Base-by-base conservation (phyloP, 2,113 vertebrate species). In the Caretta caretta region DNA sequence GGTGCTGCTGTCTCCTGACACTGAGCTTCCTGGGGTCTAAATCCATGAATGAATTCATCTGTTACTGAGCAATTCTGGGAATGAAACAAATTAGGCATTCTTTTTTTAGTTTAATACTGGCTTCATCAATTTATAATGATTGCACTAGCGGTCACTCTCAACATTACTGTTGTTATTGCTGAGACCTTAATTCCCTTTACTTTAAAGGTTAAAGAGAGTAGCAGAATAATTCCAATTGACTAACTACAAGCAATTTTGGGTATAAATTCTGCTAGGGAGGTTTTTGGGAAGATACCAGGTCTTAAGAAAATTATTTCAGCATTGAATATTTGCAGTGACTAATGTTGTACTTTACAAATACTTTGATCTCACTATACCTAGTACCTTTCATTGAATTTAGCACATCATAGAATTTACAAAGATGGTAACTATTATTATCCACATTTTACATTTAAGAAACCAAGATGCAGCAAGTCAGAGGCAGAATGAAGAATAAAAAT, bases 11-110 rank as follows among this genome's bases (percentile, higher is more conserved):
- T 94, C 93, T 94, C 94, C 90, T 92, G 86, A 59, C 56, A 87
- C 72, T 84, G 88, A 54, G 72, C 80, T 83, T 96, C 96, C 86
- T 80, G 72, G 80, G 1, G 0, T 75, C 88, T 85, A 83, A 96
- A 62, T 89, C 51, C 76, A 54, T 95, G 94, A 98, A 97, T 96
- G 86, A 96, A 96, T 90, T 46, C 92, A 75, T 95, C 95, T 96
- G 92, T 97, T 96, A 50, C 49, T 88, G 87, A 93, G 90, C 88
- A 96, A 96, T 86, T 80, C 20, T 85, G 87, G 57, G 69, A 93
- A 94, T 83, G 53, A 62, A 88, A 92, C 69, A 97, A 97, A 90
- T 85, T 51, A 54, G 16, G 38, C 90, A 94, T 91, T 97, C 93
- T 95, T 94, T 92, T 59, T 92, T 86, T 54, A 59, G 89, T 95